Percentiles rank a stretch among this genome's conserved stretches.
Evolutionary conservation across 2,113 vertebrate species (phyloP).

Genomic region (Caretta caretta): DNA sequence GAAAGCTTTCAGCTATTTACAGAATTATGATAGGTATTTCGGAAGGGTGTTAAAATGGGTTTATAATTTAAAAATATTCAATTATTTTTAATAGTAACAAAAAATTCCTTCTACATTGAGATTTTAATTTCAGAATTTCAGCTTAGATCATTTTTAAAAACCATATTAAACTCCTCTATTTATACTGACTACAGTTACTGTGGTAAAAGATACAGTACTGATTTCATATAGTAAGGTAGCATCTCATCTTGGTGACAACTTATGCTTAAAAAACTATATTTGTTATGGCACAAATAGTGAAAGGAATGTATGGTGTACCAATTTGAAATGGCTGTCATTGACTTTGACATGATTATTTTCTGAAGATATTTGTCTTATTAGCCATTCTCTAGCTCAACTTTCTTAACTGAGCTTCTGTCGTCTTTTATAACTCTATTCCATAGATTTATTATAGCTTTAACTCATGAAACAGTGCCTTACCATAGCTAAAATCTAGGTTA

Average conservation of each 20-base stretch:
- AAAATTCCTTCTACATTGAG: background rate
- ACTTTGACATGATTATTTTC: background rate
- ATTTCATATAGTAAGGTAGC: background rate
- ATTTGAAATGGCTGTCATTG: background rate
- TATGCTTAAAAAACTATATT: background rate
- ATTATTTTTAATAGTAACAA: background rate
- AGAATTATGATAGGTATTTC: background rate
- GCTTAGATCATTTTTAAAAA: background rate
- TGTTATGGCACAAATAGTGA: background rate
- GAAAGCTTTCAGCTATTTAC: background rate
- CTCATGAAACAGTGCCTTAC: background rate
- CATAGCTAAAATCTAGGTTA: too few relatives aligned
- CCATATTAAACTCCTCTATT: background rate
- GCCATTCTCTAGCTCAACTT: background rate
- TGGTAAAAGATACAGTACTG: background rate
- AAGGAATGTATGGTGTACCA: background rate
- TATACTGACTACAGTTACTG: background rate
- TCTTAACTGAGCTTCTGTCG: background rate
- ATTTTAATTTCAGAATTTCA: background rate
- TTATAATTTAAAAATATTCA: background rate
- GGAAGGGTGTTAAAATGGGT: background rate
- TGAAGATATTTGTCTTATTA: background rate
- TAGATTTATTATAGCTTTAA: background rate
- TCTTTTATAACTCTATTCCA: background rate
- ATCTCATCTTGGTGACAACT: background rate